Evolutionary conservation across 1,140 invertebrate genomes (phyloP).

Genomic region (Conus betulinus): DNA sequence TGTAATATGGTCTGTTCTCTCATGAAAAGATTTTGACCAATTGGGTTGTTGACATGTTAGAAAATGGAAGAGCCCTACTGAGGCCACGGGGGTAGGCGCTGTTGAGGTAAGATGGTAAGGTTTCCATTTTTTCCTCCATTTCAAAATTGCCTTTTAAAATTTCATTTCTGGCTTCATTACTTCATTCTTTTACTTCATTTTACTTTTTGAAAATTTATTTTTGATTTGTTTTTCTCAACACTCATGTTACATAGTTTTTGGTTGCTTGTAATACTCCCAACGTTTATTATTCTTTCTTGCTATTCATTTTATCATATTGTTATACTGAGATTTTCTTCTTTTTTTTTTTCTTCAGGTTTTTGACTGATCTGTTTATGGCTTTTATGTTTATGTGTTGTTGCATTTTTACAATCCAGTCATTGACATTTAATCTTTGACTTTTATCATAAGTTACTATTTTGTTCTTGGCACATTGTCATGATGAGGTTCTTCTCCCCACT

Average conservation of each 20-base stretch:
- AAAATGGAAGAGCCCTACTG: neutral
- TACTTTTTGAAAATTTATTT: neutral
- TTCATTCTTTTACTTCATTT: neutral
- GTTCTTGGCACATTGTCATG: conserved; percentile 6
- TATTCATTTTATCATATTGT: neutral
- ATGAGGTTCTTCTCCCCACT: no score
- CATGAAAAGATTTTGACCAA: neutral
- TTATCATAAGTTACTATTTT: conserved; percentile 9
- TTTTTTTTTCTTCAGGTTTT: conserved; percentile 8
- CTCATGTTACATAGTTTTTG: conserved; percentile 5
- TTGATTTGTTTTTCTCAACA: neutral
- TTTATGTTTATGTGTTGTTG: neutral
- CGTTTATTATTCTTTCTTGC: neutral
- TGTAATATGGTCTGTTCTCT: neutral
- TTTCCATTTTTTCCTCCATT: conserved; percentile 15
- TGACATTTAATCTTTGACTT: neutral
- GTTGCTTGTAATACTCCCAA: conserved; percentile 11
- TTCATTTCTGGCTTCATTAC: neutral
- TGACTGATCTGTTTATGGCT: neutral
- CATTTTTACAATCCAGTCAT: neutral
- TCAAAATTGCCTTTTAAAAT: neutral
- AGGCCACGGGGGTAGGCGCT: neutral
- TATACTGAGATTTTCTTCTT: neutral
- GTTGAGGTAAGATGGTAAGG: conserved; percentile 24
- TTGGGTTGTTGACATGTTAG: conserved; percentile 27